Evolutionary conservation across 2,888 invertebrate species (phyloP).

Genomic region (Lasioglossum vierecki): DNA sequence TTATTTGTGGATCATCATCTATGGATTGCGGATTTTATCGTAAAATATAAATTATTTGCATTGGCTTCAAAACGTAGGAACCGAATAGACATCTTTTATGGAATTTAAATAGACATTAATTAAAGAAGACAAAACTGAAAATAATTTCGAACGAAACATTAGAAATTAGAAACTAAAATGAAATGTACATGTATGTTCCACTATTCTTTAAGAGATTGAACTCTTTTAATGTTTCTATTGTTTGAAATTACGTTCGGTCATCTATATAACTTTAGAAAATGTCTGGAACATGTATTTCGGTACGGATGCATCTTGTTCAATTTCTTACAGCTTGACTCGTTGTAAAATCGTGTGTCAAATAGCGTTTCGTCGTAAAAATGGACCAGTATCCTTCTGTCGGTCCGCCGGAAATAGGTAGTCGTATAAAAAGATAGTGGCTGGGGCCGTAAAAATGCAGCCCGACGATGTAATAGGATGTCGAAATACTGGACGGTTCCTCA

Average conservation of each 20-base stretch:
- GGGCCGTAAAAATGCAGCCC: slow-evolving; percentile 43
- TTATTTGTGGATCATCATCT: background rate
- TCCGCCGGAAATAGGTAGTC: slow-evolving; percentile 44
- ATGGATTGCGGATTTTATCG: background rate
- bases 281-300: background rate
- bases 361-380: slow-evolving; percentile 27
- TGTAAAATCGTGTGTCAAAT: slow-evolving; percentile 12
- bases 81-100: too few relatives aligned
- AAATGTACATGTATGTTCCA: background rate
- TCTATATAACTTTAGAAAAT: background rate
- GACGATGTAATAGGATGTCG: slow-evolving; percentile 38
- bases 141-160: too few relatives aligned
- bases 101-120: too few relatives aligned
- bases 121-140: too few relatives aligned
- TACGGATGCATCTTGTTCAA: background rate
- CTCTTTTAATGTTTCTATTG: background rate
- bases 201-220: background rate
- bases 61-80: too few relatives aligned
- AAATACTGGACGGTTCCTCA: slow-evolving; percentile 18
- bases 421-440: slow-evolving; percentile 32
- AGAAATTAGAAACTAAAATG: background rate
- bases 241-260: background rate
- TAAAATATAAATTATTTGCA: too few relatives aligned
- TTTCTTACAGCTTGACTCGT: background rate
- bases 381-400: slow-evolving; percentile 20